Base-by-base conservation (phyloP, 2,113 vertebrate species). In the Trogon melanurus region DNA sequence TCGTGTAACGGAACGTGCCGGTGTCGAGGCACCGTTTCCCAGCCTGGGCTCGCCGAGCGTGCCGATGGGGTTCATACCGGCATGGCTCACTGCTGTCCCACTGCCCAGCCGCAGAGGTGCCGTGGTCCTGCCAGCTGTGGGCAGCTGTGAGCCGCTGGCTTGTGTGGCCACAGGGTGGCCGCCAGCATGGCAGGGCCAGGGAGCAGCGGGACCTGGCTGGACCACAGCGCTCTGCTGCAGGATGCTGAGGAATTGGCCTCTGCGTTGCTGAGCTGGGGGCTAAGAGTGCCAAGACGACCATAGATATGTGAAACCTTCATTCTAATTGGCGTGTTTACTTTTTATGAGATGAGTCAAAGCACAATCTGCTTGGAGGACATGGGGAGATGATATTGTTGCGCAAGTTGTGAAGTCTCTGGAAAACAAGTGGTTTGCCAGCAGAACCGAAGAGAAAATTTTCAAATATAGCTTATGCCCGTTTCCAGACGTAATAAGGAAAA, bases 101-200 rank as follows among this genome's bases (percentile, higher is more conserved):
- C 29, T 13, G 47, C 70, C n/a, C 16, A 2, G 5, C 34, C n/a
- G 4, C 6, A 0, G 4, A 26, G 56, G 34, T 34, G 50, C 54
- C 2, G 1, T 1, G 3, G 25, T 48, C 25, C 30, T 14, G 32
- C 53, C 2, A 17, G 65, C 9, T 11, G 8, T 17, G 20, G 48
- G n/a, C 72, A 44, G 61, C 61, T 27, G 50, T 21, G 60, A 30
- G 60, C 51, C 0, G 0, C 0, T 1, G 81, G 23, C 29, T 16
- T 1, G 5, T 6, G 2, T 2, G 3, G 38, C 45, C 13, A 0
- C 4, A 1, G 2, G 32, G 62, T 23, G 27, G 41, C 54, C 4
- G 1, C 41, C 4, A 1, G n/a, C 36, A 48, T 26, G 25, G 36
- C n/a, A 0, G 4, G 30, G 48, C 44, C 16, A 1, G 0, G 4